Evolutionary conservation across 2,888 invertebrate species (phyloP).

Genomic region (Archaeoteleia sp.): DNA sequence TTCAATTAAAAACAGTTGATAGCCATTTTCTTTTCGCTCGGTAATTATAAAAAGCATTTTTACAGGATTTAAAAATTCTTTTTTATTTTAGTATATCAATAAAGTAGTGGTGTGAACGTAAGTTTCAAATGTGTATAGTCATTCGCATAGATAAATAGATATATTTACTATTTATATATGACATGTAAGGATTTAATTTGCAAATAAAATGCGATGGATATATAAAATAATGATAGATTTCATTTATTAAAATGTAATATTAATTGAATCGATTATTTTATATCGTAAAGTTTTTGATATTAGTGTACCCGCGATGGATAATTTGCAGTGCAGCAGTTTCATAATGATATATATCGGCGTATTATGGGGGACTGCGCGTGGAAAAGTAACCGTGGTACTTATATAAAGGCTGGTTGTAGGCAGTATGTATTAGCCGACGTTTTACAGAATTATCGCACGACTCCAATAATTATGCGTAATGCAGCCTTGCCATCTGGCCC

Average conservation of each 20-base stretch:
- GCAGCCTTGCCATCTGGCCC: conserved; percentile 50
- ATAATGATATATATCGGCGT: conserved; percentile 46
- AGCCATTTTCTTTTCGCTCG: too few species aligned
- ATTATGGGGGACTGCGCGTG: conserved; percentile 23
- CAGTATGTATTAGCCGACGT: conserved; percentile 48
- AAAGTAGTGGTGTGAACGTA: too few species aligned
- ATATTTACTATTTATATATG: too few species aligned
- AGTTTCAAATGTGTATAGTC: too few species aligned
- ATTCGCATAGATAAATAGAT: too few species aligned
- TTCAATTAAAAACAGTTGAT: too few species aligned
- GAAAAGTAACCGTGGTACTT: conserved; percentile 25
- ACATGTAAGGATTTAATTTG: too few species aligned
- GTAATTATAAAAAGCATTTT: too few species aligned
- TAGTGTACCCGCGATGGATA: conserved; percentile 17
- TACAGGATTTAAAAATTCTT: too few species aligned
- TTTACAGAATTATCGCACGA: conserved; percentile 57
- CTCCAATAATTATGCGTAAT: conserved; percentile 59
- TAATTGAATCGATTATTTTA: conserved; percentile 29
- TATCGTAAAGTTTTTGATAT: conserved; percentile 27
- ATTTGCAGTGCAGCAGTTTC: conserved; percentile 39
- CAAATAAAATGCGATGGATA: too few species aligned
- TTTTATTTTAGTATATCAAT: too few species aligned
- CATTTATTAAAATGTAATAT: not conserved
- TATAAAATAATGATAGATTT: too few species aligned
- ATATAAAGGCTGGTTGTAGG: conserved; percentile 27